Percentiles rank a stretch among this genome's conserved stretches.
Evolutionary conservation across 1,140 invertebrate genomes (phyloP).

Genomic region (Drosophila bocqueti): DNA sequence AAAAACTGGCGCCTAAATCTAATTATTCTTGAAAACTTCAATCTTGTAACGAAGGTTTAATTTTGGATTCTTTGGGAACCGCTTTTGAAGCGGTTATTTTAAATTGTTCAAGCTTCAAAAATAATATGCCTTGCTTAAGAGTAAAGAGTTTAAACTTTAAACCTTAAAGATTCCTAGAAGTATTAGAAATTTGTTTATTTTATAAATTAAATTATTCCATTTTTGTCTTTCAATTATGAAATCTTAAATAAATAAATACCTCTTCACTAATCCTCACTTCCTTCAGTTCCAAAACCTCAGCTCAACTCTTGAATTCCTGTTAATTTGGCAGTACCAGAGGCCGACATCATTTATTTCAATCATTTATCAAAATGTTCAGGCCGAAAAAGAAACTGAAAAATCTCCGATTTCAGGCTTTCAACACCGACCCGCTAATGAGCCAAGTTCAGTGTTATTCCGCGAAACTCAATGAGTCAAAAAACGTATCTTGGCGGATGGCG

Average conservation of each 20-base stretch:
- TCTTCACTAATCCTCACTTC: background rate
- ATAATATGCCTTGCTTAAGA: too few relatives aligned
- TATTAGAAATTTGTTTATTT: too few relatives aligned
- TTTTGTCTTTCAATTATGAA: too few relatives aligned
- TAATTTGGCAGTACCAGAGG: constrained; percentile 40
- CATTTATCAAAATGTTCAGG: constrained; percentile 70
- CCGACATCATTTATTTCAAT: constrained; percentile 74
- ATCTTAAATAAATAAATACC: too few relatives aligned
- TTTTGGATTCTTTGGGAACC: too few relatives aligned
- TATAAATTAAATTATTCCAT: too few relatives aligned
- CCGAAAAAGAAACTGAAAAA: constrained; percentile 44
- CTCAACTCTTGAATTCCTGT: constrained; percentile 37
- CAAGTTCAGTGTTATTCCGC: constrained; percentile 61
- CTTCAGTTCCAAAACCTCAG: constrained; percentile 1
- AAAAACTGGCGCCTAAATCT: background rate
- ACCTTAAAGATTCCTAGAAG: too few relatives aligned
- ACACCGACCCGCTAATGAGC: constrained; percentile 67
- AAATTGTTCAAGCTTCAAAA: too few relatives aligned
- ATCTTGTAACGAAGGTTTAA: too few relatives aligned
- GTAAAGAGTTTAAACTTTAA: too few relatives aligned
- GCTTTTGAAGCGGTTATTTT: too few relatives aligned
- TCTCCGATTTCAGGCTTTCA: constrained; percentile 57
- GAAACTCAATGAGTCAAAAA: constrained; percentile 57
- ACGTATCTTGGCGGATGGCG: constrained; percentile 30
- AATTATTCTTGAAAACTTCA: too few relatives aligned